A percentile compares a stretch with the other conserved stretches of the same genome.
Conservation (phyloP, 2,888 invertebrate species). For the Drosophila monieri region DNA sequence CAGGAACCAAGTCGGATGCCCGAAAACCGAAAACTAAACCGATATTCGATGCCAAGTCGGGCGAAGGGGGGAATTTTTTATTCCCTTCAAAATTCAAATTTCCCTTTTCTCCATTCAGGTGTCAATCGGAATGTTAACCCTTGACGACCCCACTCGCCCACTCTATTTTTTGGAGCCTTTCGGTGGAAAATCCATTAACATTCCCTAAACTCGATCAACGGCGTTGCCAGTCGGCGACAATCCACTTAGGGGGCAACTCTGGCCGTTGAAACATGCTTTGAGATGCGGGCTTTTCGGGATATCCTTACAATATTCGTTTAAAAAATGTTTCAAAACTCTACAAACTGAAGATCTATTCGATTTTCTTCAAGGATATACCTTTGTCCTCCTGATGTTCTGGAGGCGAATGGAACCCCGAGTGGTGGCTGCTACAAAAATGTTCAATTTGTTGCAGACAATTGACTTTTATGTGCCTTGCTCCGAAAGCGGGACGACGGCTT, state of each 20-base stretch:
- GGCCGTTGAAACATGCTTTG: no score
- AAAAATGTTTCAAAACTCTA: no score
- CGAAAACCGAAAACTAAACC: background rate
- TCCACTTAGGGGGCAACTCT: background rate
- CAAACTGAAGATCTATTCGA: no score
- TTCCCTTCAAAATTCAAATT: conserved; percentile 16
- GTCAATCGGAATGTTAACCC: background rate
- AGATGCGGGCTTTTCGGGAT: no score
- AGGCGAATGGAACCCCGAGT: conserved; percentile 20
- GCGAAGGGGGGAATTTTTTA: background rate
- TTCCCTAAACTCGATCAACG: background rate
- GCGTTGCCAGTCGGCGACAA: background rate
- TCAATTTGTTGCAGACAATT: conserved; percentile 61
- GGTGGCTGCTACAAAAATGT: conserved; percentile 41
- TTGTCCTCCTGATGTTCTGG: conserved; percentile 1
- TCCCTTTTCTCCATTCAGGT: background rate
- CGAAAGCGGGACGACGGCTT: conserved; percentile 4
- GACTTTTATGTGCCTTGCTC: conserved; percentile 52
- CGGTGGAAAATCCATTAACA: background rate
- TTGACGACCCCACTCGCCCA: background rate
- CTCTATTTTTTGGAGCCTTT: background rate
- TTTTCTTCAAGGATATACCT: background rate
- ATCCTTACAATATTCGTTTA: no score
- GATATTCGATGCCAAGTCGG: background rate
- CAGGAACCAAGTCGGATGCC: background rate